Evolutionary conservation across 2,797 vertebrate genomes (phyloP), one percentile per base, ranked within the genome.

Genomic region (Rhadinocentrus ornatus): DNA sequence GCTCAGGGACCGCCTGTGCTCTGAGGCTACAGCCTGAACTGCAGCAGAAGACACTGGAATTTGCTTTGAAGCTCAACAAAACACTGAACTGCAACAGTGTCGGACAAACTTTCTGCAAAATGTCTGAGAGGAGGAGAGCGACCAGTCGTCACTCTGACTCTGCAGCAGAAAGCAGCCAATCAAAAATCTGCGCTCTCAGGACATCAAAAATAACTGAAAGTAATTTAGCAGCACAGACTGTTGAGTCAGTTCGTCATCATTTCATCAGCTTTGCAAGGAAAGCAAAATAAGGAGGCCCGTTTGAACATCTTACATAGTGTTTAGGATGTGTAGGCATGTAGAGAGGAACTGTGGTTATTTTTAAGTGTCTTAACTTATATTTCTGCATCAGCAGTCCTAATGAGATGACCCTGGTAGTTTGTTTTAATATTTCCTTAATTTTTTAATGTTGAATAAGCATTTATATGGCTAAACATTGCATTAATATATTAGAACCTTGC

Each of bases 131-230:
- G 63, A 67, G 62, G 69, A 32, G 77, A 69, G 81, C 72, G 80
- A 77, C 84, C 83, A 82, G 76, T 75, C 77, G 60, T 79, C 83
- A 73, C 39, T 78, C 66, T 71, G 71, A 79, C 81, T 87, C 78
- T 83, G 83, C 81, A 81, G 83, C 73, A 81, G 81, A 80, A 83
- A 83, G 79, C 70, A 74, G 73, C 88, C 85, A 88, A 91, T 90
- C 82, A 87, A 71, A 44, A 87, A 74, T 65, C 77, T 76, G 72
- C 6, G 16, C 78, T 81, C 75, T 53, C 6, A 3, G 62, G 65
- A 87, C 81, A 74, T 77, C 61, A 82, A 82, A 89, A 76, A 80
- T 64, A 83, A 78, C 61, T 78, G 76, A 67, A 60, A 83, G 78
- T 82, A 72, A 83, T 86, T 78, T 71, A 66, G 54, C 64, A 78